Evolutionary conservation across 1,140 invertebrate genomes (phyloP), one percentile per base, ranked within the genome.

Genomic region (Manduca sexta): DNA sequence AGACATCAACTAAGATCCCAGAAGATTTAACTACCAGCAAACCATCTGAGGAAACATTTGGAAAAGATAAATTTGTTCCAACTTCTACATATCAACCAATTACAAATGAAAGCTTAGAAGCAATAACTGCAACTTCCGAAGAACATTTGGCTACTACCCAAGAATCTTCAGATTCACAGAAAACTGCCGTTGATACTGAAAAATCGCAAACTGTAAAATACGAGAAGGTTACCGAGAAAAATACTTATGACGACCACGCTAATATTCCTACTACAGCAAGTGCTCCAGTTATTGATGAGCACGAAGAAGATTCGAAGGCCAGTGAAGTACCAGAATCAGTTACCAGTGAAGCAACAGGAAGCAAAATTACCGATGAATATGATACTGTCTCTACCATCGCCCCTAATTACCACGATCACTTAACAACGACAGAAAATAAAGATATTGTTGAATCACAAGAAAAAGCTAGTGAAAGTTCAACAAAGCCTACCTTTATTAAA

Each of bases 321-420:
- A 18, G 18, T 18, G 15, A 18, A 40, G 38, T 10, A n/a, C 4
- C 16, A 40, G 18, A 1, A 18, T n/a, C n/a, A 2, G 16, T 16
- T 38, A 10, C 10, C 3, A 38, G 14, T 38, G 13, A 10, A 2
- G 2, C 13, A 14, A 17, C 15, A 15, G 15, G n/a, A 11, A 18
- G 10, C 10, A 16, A 40, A n/a, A 18, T 2, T n/a, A 40, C 5
- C 17, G 50, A 52, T 1, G 30, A 46, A 37, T 52, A 47, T 13
- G 41, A 46, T 26, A 31, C 39, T 21, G 26, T 34, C 10, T 35
- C 50, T 17, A 34, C 37, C 10, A 47, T 42, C 12, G 31, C 38
- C 2, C 50, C 40, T 12, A 11, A 0, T 13, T 10, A 17, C 15
- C 40, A 45, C 1, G 21, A 43, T 37, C 15, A 30, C 7, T 26